Base-by-base conservation (phyloP, 2,888 invertebrate genomes). In the Lagria hirta region DNA sequence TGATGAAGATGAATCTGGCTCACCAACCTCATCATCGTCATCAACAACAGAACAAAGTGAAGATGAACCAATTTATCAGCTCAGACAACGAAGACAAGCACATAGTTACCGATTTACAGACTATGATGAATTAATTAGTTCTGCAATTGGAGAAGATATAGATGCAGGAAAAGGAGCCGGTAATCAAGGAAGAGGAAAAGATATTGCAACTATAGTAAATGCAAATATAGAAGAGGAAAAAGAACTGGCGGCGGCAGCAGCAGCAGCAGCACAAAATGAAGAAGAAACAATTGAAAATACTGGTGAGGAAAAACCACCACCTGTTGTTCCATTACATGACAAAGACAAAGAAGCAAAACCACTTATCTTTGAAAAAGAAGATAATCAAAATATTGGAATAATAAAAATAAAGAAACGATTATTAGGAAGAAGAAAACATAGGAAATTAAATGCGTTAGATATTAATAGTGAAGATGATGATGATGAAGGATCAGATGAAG, bases 101-200 rank as follows among this genome's bases (percentile, higher is more conserved):
- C 87, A 86, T 53, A 90, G 87, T 67, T 87, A 88, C 63, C 81
- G 86, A 50, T 87, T 94, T 57, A 88, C 90, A 66, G 96, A 97
- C 70, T 98, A 90, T 73, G 98, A 98, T 67, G 88, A 95, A 16
- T 81, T 97, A 68, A 97, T 98, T 57, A 89, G 92, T 66, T 91
- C 90, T 22, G 97, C 97, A 5, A 85, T 92, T 54, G 83, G 83
- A 76, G 84, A 84, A 57, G 88, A 88, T 62, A 82, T 86, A 64
- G 81, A 82, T 23, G 82, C 84, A 3, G 83, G 82, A 0, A 83
- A 84, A 41, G 86, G 87, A 14, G 85, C 86, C 0, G 89, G 91
- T 1, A 87, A 86, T 69, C 82, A 86, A 57, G 86, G 87, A 1
- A 78, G 90, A 12, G 94, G 95, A 0, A 95, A 95, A 68, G 93